These are phyloP conservation scores for Diachasma alloeum DNA, from an alignment of 1,140 invertebrate species.

Conservation along the genomic window DNA sequence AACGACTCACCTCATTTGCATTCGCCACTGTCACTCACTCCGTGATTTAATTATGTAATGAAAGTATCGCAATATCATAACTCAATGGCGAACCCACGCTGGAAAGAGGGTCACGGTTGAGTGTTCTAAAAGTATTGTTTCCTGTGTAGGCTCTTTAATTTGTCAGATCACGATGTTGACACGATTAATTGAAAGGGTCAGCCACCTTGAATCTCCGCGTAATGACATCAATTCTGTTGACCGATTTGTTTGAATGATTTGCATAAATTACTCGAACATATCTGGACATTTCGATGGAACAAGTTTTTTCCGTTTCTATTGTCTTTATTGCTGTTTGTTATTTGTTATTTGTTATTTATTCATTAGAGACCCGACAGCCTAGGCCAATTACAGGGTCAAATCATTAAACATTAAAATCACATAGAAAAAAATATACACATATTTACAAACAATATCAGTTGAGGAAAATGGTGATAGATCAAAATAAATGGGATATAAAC, in stretches of 20 bases:
- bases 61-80: background rate
- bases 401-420: too few relatives aligned
- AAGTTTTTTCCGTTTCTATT: too few relatives aligned
- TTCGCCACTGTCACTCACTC: background rate
- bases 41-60: background rate
- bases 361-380: too few relatives aligned
- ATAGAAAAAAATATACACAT: too few relatives aligned
- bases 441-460: too few relatives aligned
- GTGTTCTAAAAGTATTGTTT: slow-evolving; percentile 6
- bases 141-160: slow-evolving; percentile 16
- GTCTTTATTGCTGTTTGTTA: too few relatives aligned
- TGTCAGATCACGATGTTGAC: slow-evolving; percentile 21
- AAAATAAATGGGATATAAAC: too few relatives aligned
- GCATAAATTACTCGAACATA: background rate
- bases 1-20: background rate
- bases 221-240: background rate
- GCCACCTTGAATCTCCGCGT: slow-evolving; percentile 6
- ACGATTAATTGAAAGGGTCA: slow-evolving; percentile 11
- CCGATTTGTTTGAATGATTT: background rate
- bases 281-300: background rate
- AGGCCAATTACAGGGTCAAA: too few relatives aligned
- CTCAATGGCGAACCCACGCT: background rate
- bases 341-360: too few relatives aligned
- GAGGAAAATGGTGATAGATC: too few relatives aligned
- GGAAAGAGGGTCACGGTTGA: slow-evolving; percentile 14